Evolutionary conservation across 2,888 invertebrate genomes (phyloP).

Genomic region (Empis stercorea): DNA sequence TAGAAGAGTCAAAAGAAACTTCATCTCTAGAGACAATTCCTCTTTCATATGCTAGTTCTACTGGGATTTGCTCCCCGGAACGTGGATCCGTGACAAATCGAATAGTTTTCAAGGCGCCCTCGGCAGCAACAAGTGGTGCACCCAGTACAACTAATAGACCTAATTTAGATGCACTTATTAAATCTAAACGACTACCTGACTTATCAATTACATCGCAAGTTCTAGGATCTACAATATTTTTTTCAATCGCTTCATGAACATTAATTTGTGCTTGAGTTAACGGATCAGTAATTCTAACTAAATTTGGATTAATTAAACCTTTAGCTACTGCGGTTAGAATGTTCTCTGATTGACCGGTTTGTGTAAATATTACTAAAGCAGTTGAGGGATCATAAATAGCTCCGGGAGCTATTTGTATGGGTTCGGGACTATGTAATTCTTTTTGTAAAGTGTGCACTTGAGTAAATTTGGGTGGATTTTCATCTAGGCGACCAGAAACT

Average conservation of each 20-base stretch:
- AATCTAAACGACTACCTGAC: slow-evolving; percentile 49
- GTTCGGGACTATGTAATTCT: slow-evolving; percentile 43
- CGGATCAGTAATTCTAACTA: slow-evolving; percentile 60
- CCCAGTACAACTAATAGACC: slow-evolving; percentile 66
- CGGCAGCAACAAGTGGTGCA: slow-evolving; percentile 58
- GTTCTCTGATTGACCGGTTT: slow-evolving; percentile 55
- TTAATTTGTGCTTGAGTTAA: slow-evolving; percentile 50
- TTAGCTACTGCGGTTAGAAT: slow-evolving; percentile 63
- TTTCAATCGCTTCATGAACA: slow-evolving; percentile 61
- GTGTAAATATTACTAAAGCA: slow-evolving; percentile 58
- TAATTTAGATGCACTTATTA: slow-evolving; percentile 62
- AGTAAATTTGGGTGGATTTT: slow-evolving; percentile 37
- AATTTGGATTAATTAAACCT: slow-evolving; percentile 54
- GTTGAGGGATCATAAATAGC: slow-evolving; percentile 68
- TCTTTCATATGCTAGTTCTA: slow-evolving; percentile 66
- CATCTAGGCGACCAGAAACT: slow-evolving; percentile 44
- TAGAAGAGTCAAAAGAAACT: slow-evolving; percentile 19
- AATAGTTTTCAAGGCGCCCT: slow-evolving; percentile 54
- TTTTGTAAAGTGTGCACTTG: slow-evolving; percentile 39
- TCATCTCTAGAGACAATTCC: slow-evolving; percentile 47
- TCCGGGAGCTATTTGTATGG: slow-evolving; percentile 57
- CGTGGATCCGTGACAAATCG: slow-evolving; percentile 63
- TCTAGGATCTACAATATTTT: slow-evolving; percentile 58
- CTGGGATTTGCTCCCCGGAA: slow-evolving; percentile 65
- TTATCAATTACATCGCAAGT: slow-evolving; percentile 56